Evolutionary conservation across 2,888 invertebrate species (phyloP).

Genomic region (Stenodera caucasica): DNA sequence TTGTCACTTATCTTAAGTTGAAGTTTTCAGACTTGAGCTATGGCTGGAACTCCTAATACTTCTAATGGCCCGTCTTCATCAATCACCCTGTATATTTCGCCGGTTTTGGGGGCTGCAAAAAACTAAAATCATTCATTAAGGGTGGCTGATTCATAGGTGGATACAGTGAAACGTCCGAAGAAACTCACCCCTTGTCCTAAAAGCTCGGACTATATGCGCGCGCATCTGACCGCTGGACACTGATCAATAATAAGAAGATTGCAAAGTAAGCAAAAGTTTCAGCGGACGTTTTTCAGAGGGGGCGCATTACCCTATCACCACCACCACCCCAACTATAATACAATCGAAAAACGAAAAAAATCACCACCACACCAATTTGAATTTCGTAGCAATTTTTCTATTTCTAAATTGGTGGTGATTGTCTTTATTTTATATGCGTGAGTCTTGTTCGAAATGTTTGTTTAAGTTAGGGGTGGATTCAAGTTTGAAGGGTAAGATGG

Average conservation of each 20-base stretch:
- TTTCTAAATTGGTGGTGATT: constrained; percentile 24
- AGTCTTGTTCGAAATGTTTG: constrained; percentile 47
- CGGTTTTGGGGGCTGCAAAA: too few relatives aligned
- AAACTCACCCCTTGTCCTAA: constrained; percentile 36
- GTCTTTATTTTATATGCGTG: constrained; percentile 41
- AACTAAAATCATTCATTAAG: too few relatives aligned
- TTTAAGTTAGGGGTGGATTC: constrained; percentile 43
- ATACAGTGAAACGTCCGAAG: constrained; percentile 24
- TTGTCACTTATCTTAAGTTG: too few relatives aligned
- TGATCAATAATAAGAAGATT: constrained; percentile 60
- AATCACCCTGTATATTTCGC: too few relatives aligned
- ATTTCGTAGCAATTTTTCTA: not conserved
- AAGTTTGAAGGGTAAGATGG: constrained; percentile 44
- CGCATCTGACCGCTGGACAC: constrained; percentile 57
- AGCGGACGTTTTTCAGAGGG: constrained; percentile 34
- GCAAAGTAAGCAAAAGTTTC: constrained; percentile 58
- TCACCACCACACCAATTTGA: not conserved
- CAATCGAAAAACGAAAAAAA: too few relatives aligned
- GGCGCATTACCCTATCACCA: constrained; percentile 36
- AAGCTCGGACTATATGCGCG: constrained; percentile 54
- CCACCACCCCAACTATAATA: not conserved
- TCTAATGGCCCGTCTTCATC: too few relatives aligned
- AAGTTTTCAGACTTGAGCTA: too few relatives aligned
- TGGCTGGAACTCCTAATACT: too few relatives aligned
- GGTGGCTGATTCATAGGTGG: too few relatives aligned